Percentiles rank a stretch among this genome's conserved stretches.
These are phyloP conservation scores for Enteromius thamalakanensis DNA, from an alignment of 2,797 vertebrate genomes.

Conservation along the genomic window DNA sequence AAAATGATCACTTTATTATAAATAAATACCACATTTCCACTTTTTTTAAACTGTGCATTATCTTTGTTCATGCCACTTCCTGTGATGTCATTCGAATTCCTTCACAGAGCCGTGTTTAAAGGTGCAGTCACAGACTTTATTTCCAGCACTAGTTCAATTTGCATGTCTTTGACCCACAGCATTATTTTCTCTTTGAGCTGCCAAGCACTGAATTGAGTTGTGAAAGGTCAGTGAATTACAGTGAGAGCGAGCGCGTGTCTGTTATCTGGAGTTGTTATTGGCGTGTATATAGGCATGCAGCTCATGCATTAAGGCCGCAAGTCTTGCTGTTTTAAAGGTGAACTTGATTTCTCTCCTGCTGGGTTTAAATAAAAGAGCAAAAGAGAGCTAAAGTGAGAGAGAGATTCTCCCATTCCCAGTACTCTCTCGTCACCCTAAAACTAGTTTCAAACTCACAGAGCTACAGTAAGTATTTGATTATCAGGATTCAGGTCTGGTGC, in stretches of 20 bases:
- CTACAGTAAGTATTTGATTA: neutral
- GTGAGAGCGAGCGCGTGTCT: neutral
- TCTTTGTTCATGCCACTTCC: neutral
- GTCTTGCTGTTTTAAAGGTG: conserved; percentile 23
- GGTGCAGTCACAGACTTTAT: neutral
- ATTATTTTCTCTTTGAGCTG: conserved; percentile 4
- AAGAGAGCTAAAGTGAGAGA: neutral
- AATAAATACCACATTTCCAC: neutral
- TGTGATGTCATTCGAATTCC: conserved; percentile 30
- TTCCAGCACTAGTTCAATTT: neutral
- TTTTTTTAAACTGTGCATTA: neutral
- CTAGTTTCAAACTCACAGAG: neutral
- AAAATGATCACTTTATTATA: neutral
- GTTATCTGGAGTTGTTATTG: conserved; percentile 8
- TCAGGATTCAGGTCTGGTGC: neutral
- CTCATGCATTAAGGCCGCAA: neutral
- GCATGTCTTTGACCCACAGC: conserved; percentile 27
- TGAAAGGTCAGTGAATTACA: conserved; percentile 42
- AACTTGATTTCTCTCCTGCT: conserved; percentile 21
- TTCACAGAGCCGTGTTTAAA: conserved; percentile 20
- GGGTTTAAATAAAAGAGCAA: neutral
- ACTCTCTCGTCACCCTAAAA: neutral
- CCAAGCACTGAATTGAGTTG: neutral
- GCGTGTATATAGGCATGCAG: neutral
- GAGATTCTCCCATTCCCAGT: neutral